A percentile compares a stretch with the other conserved stretches of the same genome.
Conservation (phyloP, 2,797 vertebrate species). For the Chaenodraco wilsoni region DNA sequence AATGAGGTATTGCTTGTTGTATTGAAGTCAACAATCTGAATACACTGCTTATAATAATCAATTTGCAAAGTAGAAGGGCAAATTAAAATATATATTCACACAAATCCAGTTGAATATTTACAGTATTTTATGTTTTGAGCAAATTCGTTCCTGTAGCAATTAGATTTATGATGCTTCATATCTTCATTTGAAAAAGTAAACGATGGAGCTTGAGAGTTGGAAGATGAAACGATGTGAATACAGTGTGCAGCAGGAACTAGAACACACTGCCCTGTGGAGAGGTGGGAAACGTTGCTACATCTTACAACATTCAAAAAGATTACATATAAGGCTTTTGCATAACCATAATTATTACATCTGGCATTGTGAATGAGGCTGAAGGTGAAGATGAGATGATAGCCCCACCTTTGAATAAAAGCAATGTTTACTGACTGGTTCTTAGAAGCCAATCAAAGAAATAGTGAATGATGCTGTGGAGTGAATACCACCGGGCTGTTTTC, state of each 20-base stretch:
- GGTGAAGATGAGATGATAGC: neutral
- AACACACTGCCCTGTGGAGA: constrained; percentile 16
- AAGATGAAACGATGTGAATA: constrained; percentile 7
- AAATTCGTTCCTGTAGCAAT: neutral
- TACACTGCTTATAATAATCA: neutral
- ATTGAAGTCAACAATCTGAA: too few relatives aligned
- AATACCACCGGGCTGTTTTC: constrained; percentile 9
- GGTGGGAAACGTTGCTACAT: constrained; percentile 36
- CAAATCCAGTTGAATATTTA: neutral
- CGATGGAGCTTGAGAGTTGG: neutral
- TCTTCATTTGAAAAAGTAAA: neutral
- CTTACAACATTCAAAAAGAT: constrained; percentile 18
- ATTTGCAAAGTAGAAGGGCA: neutral
- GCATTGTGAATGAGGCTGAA: neutral
- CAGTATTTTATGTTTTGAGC: neutral
- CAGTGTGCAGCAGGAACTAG: neutral
- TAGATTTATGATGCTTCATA: neutral
- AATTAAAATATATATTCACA: neutral
- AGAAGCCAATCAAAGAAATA: constrained; percentile 33
- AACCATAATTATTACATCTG: neutral
- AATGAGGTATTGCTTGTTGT: neutral
- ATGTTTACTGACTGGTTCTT: constrained; percentile 20
- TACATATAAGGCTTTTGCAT: constrained; percentile 5
- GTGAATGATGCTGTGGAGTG: neutral
- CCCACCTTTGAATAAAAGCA: neutral